phyloP scores from a whole-genome alignment of 1,140 invertebrate species.

The Trichogramma pretiosum region DNA sequence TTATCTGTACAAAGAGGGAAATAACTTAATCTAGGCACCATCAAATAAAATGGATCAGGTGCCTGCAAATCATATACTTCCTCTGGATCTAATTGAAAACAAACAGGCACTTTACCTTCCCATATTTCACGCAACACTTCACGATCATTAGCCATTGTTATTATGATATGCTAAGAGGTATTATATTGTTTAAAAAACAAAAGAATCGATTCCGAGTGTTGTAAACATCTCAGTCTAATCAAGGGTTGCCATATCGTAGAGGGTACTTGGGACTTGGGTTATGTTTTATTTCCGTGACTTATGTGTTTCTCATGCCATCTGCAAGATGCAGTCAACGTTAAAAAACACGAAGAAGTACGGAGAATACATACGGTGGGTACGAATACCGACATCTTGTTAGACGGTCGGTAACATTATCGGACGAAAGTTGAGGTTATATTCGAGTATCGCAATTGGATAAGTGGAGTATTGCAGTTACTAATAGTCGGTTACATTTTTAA shows the following conservation, averaged over 20 bases:
- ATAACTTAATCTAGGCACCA: constrained; percentile 91
- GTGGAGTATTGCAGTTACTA: no score
- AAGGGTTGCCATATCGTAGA: no score
- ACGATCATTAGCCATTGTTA: constrained; percentile 76
- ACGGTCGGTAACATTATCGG: no score
- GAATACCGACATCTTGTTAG: no score
- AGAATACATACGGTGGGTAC: no score
- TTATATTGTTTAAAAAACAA: constrained; percentile 1
- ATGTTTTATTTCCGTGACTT: constrained; percentile 8
- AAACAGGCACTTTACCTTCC: constrained; percentile 89
- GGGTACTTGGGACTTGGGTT: no score
- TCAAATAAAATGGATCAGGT: constrained; percentile 87
- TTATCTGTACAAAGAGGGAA: constrained; percentile 94
- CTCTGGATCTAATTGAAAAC: constrained; percentile 78
- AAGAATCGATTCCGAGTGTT: background rate
- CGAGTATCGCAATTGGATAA: no score
- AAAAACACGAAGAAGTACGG: no score
- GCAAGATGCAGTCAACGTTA: no score
- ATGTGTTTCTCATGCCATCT: background rate
- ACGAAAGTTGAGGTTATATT: no score
- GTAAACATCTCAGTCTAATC: constrained; percentile 14
- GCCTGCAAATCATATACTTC: constrained; percentile 80
- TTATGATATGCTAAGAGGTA: background rate
- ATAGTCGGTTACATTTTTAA: no score
- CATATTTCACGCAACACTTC: constrained; percentile 90